A percentile compares a stretch with the other conserved stretches of the same genome.
Evolutionary conservation across 2,888 invertebrate genomes (phyloP).

Genomic region (Anthrax anthrax): DNA sequence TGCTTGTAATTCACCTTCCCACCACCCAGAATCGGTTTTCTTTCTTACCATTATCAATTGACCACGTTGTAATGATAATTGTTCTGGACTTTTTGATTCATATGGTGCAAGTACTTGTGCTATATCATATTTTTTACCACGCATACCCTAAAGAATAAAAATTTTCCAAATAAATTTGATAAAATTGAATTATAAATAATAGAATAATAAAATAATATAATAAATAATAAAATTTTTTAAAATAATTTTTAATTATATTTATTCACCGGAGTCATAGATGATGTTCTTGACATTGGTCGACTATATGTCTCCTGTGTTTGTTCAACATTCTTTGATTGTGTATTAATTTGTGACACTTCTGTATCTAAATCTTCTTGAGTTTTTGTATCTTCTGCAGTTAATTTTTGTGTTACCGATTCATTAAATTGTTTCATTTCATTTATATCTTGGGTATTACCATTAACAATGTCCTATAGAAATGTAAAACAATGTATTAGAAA

Average conservation of each 20-base stretch:
- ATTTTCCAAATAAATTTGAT: no score
- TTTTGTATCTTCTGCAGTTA: slow-evolving; percentile 17
- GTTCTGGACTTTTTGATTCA: slow-evolving; percentile 81
- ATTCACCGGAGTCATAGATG: slow-evolving; percentile 35
- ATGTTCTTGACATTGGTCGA: slow-evolving; percentile 36
- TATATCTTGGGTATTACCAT: slow-evolving; percentile 7
- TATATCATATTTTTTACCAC: slow-evolving; percentile 73
- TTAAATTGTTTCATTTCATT: slow-evolving; percentile 7
- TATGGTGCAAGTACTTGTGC: slow-evolving; percentile 90
- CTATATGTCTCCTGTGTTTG: slow-evolving; percentile 30
- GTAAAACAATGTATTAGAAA: no score
- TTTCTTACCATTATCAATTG: slow-evolving; percentile 92
- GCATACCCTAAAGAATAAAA: slow-evolving; percentile 36
- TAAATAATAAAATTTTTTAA: no score
- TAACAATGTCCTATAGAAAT: slow-evolving; percentile 3
- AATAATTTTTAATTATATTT: background rate
- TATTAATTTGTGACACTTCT: slow-evolving; percentile 36
- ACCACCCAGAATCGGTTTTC: slow-evolving; percentile 96
- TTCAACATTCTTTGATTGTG: slow-evolving; percentile 26
- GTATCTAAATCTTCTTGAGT: slow-evolving; percentile 34
- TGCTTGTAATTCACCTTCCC: slow-evolving; percentile 96
- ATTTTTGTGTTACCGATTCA: slow-evolving; percentile 1
- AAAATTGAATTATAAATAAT: no score
- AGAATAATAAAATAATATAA: no score
- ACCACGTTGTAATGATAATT: slow-evolving; percentile 76